Conservation (phyloP, 2,113 vertebrate genomes). For the Lepisosteus oculatus region DNA sequence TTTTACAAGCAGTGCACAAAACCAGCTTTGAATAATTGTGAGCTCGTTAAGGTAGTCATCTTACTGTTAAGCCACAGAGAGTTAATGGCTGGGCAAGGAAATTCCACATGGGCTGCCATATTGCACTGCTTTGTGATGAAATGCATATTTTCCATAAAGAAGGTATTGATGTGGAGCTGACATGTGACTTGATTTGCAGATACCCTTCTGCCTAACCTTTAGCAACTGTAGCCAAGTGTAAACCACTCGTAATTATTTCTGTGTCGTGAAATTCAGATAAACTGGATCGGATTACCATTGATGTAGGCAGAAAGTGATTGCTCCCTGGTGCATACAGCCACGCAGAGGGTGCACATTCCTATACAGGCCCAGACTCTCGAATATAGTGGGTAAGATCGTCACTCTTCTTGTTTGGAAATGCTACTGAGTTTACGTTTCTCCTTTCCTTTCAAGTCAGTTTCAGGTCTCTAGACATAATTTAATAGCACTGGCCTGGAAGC, state of each 20-base stretch:
- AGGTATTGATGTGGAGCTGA: conserved; percentile 59
- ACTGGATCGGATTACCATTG: conserved; percentile 44
- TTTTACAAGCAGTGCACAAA: conserved; percentile 18
- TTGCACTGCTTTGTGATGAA: conserved; percentile 56
- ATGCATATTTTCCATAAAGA: conserved; percentile 59
- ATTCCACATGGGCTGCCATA: conserved; percentile 39
- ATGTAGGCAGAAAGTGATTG: conserved; percentile 49
- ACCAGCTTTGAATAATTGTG: conserved; percentile 3
- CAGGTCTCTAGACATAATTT: too few relatives aligned
- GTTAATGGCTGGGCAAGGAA: conserved; percentile 26
- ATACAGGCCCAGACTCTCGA: conserved; percentile 39
- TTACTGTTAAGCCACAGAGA: conserved; percentile 19
- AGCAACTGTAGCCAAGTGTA: conserved; percentile 52
- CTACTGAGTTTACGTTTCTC: not conserved
- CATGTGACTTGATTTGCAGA: conserved; percentile 64
- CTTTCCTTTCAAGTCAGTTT: not conserved
- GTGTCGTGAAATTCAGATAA: conserved; percentile 47
- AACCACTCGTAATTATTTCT: conserved; percentile 58
- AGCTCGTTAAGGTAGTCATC: conserved; percentile 7
- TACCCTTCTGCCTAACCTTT: conserved; percentile 55
- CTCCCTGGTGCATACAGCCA: conserved; percentile 40
- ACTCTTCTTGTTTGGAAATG: not conserved
- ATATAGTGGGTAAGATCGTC: conserved; percentile 6
- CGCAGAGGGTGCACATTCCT: conserved; percentile 50
- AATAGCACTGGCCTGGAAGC: too few relatives aligned